phyloP scores from a whole-genome alignment of 2,888 invertebrate genomes.

The Andrena camellia region DNA sequence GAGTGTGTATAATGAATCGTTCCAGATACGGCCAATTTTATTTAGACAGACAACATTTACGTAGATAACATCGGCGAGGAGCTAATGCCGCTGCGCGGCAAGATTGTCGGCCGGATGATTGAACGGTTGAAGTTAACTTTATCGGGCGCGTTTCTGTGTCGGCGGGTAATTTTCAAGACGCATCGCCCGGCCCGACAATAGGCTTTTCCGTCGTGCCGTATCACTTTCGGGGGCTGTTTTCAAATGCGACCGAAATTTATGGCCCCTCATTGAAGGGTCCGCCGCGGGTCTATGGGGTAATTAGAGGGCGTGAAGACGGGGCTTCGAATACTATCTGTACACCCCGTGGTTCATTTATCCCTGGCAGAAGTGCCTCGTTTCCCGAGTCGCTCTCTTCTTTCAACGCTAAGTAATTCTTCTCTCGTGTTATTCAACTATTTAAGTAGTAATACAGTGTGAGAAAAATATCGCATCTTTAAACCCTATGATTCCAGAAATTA shows the following conservation, averaged over 20 bases:
- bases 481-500: no score
- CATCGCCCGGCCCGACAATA: conserved; percentile 33
- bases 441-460: background rate
- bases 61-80: conserved; percentile 27
- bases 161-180: conserved; percentile 40
- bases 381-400: conserved; percentile 13
- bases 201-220: conserved; percentile 59
- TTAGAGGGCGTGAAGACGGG: conserved; percentile 83
- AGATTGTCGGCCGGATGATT: conserved; percentile 32
- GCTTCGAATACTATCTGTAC: conserved; percentile 77
- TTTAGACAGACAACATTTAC: conserved; percentile 23
- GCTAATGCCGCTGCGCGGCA: background rate
- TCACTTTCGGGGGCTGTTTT: conserved; percentile 75
- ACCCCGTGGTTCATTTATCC: conserved; percentile 73
- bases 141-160: conserved; percentile 22
- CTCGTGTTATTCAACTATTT: background rate
- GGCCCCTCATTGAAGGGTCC: conserved; percentile 76
- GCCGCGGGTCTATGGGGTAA: conserved; percentile 82
- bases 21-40: conserved; percentile 18
- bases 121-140: conserved; percentile 25
- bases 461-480: background rate
- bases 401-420: conserved; percentile 22
- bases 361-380: conserved; percentile 69
- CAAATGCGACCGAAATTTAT: conserved; percentile 80
- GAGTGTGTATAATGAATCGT: conserved; percentile 30